phyloP scores from a whole-genome alignment of 2,113 vertebrate species.

The Excalfactoria chinensis region DNA sequence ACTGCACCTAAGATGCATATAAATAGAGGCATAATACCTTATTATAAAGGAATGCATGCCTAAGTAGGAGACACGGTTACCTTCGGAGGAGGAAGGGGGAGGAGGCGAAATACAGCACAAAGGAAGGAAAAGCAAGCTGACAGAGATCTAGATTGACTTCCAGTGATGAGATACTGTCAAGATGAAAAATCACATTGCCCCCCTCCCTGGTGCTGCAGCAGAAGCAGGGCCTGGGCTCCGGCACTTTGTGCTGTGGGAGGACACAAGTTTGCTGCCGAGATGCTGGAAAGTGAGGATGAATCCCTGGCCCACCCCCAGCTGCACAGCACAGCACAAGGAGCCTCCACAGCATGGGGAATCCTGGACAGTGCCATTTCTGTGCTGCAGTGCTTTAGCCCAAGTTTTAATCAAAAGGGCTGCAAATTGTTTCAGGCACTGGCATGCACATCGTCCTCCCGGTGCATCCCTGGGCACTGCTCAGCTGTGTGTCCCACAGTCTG shows the following conservation, averaged over 20 bases:
- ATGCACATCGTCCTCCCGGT: no score
- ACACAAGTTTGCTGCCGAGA: not conserved
- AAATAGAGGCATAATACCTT: conserved; percentile 60
- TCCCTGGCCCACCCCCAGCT: fast-evolving
- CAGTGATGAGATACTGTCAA: fast-evolving
- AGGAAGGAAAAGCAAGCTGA: conserved; percentile 4
- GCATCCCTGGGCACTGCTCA: fast-evolving
- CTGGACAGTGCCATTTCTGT: not conserved
- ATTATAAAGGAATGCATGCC: conserved; percentile 68
- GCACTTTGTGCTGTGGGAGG: not conserved
- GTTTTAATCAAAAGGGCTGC: not conserved
- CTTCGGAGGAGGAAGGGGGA: not conserved
- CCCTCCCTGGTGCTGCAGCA: not conserved
- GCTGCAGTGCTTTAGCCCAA: fast-evolving
- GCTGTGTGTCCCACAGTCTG: fast-evolving
- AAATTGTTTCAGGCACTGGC: not conserved
- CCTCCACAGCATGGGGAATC: fast-evolving
- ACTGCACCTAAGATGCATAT: conserved; percentile 55
- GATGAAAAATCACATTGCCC: not conserved
- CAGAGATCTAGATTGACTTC: not conserved
- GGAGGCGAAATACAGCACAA: not conserved
- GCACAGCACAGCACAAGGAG: fast-evolving
- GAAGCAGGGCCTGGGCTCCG: not conserved
- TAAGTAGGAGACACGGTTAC: conserved; percentile 57
- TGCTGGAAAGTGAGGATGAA: not conserved